phyloP scores from a whole-genome alignment of 2,113 vertebrate species.

The Saguinus imperator region DNA sequence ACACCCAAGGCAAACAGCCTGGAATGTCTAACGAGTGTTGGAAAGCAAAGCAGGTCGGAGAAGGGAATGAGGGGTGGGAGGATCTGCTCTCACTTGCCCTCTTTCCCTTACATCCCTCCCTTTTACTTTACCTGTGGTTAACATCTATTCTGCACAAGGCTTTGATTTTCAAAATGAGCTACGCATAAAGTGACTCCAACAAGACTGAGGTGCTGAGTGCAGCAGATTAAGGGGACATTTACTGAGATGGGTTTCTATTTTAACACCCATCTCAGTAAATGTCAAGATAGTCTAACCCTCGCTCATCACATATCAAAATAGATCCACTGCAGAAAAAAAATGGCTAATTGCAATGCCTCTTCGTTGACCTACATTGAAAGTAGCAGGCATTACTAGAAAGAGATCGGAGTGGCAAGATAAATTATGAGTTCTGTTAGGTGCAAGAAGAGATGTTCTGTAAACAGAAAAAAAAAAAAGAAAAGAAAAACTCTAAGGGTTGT shows the following conservation, averaged over 20 bases:
- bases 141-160: background rate
- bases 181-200: background rate
- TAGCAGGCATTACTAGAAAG: background rate
- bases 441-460: background rate
- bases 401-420: background rate
- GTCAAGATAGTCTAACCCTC: background rate
- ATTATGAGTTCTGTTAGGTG: background rate
- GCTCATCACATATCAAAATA: background rate
- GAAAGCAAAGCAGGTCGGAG: background rate
- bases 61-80: too few species aligned
- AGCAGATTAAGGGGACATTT: background rate
- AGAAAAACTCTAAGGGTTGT: background rate
- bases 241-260: background rate
- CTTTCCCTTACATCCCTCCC: fast-evolving
- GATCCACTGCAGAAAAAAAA: background rate
- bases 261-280: background rate
- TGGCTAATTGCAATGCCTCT: background rate
- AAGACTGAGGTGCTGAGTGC: background rate
- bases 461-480: too few species aligned
- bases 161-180: background rate
- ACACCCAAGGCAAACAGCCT: background rate
- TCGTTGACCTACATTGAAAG: background rate
- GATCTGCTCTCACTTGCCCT: too few species aligned
- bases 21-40: background rate
- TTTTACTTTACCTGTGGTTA: background rate